Evolutionary conservation across 2,113 vertebrate genomes (phyloP).

Genomic region (Australoheros scitulus): DNA sequence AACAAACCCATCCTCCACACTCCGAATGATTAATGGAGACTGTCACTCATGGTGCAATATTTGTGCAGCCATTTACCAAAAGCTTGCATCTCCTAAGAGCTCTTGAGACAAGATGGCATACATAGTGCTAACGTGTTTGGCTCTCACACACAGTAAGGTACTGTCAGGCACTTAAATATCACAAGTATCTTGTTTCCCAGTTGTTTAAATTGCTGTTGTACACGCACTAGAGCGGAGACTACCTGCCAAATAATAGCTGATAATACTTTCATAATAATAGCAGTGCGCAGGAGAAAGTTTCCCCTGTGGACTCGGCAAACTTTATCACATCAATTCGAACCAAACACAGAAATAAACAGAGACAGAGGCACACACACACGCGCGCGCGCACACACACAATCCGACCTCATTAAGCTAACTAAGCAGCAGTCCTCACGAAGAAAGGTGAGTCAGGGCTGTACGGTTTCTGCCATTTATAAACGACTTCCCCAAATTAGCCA

Average conservation of each 20-base stretch:
- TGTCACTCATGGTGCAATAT: slow-evolving; percentile 68
- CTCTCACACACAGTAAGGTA: slow-evolving; percentile 3
- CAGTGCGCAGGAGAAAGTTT: slow-evolving; percentile 19
- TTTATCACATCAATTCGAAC: slow-evolving; percentile 34
- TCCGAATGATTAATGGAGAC: slow-evolving; percentile 70
- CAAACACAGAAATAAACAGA: background rate
- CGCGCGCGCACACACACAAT: background rate
- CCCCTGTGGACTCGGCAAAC: slow-evolving; percentile 6
- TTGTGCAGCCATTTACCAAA: slow-evolving; percentile 61
- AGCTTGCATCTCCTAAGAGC: slow-evolving; percentile 34
- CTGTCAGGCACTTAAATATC: background rate
- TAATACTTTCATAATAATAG: slow-evolving; percentile 18
- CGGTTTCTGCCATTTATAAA: slow-evolving; percentile 54
- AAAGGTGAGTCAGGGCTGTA: slow-evolving; percentile 37
- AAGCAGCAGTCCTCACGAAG: slow-evolving; percentile 33
- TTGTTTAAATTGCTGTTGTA: background rate
- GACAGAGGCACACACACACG: background rate
- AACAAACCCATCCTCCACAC: slow-evolving; percentile 62
- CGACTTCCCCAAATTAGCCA: slow-evolving; percentile 52
- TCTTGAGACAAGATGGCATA: slow-evolving; percentile 35
- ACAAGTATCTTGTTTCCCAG: background rate
- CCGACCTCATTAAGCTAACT: slow-evolving; percentile 52
- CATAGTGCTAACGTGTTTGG: slow-evolving; percentile 20
- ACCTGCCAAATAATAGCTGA: background rate
- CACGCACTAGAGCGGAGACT: background rate